Base-by-base conservation (phyloP, 2,888 invertebrate species). In the Drosophila yooni region DNA sequence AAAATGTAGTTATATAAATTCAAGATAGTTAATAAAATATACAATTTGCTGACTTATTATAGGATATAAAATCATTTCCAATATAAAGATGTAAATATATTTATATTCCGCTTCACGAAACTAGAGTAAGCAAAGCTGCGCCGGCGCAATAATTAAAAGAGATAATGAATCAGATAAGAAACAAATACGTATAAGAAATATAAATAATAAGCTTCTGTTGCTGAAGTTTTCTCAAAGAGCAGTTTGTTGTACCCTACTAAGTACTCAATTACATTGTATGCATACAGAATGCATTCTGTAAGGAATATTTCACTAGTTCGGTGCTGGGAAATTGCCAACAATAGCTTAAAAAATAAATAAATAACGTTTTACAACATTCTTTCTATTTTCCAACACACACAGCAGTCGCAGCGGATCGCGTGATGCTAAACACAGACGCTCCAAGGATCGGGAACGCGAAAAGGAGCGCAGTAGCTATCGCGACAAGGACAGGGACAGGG, bases 381-480 rank as follows among this genome's bases (percentile, higher is more conserved):
- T 38, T 21, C 64, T 71, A 68, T 77, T 82, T 77, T 46, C 15
- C 15, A 25, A 25, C 15, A 46, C 21, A 46, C 46, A 69, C 25
- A 92, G 92, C 54, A 93, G 92, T 76, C 88, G 89, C 46, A 92
- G 92, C 33, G 85, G 82, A 5, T 84, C 84, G 25, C 90, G 89
- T 3, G 84, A 90, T 94, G 89, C 43, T 52, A 83, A 79, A 50
- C 73, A 82, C 54, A 79, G 64, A 33, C 81, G 80, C 2, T 81
- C 81, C 13, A 88, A 83, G 76, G 92, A 88, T 52, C 79, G 77
- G 25, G 91, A 89, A 38, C 90, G 86, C 51, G 90, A 91, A 72
- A 91, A 88, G 64, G 93, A 81, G 8, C 77, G 80, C 10, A 65
- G 58, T 27, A 60, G 48, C 31, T 2, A 74, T 69, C 76, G 76